Evolutionary conservation across 1,140 invertebrate species (phyloP).

Genomic region (Megalonaias nervosa): DNA sequence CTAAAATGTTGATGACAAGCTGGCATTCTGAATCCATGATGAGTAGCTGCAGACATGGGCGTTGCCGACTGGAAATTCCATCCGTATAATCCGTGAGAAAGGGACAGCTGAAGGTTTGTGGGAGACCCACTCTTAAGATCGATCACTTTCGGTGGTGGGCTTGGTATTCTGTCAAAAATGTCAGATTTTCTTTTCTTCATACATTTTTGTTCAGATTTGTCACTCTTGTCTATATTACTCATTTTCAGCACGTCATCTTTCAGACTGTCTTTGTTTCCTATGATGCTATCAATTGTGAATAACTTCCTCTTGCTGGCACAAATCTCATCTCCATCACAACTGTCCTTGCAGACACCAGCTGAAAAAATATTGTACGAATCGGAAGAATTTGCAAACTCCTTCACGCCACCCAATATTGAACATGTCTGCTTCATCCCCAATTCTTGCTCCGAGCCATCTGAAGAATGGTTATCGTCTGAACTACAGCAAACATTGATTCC

Average conservation of each 20-base stretch:
- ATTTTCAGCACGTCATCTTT: not conserved
- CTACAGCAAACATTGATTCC: conserved; percentile 46
- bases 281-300: conserved; percentile 65
- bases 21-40: too few species aligned
- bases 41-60: too few species aligned
- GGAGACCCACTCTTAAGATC: conserved; percentile 54
- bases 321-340: conserved; percentile 1
- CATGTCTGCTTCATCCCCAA: not conserved
- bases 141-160: conserved; percentile 66
- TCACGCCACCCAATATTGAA: not conserved
- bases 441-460: conserved; percentile 32
- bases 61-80: conserved; percentile 1
- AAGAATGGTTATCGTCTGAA: conserved; percentile 43
- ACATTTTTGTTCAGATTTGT: not conserved
- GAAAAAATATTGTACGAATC: not conserved
- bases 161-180: conserved; percentile 68
- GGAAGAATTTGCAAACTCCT: not conserved
- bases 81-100: conserved; percentile 46
- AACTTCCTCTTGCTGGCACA: conserved; percentile 35
- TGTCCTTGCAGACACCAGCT: not conserved
- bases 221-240: not conserved
- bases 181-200: conserved; percentile 49
- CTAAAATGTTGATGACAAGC: too few species aligned
- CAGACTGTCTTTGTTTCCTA: conserved; percentile 38
- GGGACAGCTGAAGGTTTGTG: conserved; percentile 41